A percentile compares a stretch with the other conserved stretches of the same genome.
phyloP scores from a whole-genome alignment of 2,797 vertebrate species.

The Gambusia yucatana region DNA sequence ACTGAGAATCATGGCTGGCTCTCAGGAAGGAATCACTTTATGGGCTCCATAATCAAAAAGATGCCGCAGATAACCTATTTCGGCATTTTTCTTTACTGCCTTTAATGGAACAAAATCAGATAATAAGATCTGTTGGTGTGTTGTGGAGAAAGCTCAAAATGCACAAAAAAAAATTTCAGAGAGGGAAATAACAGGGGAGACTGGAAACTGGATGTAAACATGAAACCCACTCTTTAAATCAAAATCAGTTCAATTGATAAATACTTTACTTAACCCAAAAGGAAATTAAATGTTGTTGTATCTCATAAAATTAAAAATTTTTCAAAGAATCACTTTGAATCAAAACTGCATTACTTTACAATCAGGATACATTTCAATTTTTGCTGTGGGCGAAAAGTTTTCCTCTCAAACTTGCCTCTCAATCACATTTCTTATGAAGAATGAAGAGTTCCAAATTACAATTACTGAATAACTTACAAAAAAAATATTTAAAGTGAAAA shows the following conservation, averaged over 20 bases:
- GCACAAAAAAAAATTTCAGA: not conserved
- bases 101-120: slow-evolving; percentile 1
- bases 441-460: too few relatives aligned
- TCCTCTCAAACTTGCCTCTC: too few relatives aligned
- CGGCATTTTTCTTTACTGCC: not conserved
- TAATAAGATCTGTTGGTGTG: not conserved
- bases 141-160: not conserved
- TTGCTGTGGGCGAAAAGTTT: too few relatives aligned
- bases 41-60: not conserved
- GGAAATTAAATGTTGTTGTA: too few relatives aligned
- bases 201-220: not conserved
- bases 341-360: not conserved
- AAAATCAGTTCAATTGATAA: too few relatives aligned
- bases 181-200: not conserved
- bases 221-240: not conserved
- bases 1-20: slow-evolving; percentile 5
- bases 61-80: not conserved
- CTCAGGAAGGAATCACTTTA: slow-evolving; percentile 9
- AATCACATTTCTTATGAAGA: too few relatives aligned
- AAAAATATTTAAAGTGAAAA: not conserved
- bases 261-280: too few relatives aligned
- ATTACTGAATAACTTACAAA: too few relatives aligned
- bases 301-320: too few relatives aligned
- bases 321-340: not conserved
- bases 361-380: not conserved